A percentile compares a stretch with the other conserved stretches of the same genome.
Conservation (phyloP, 2,797 vertebrate species). For the Gobionotothen gibberifrons region DNA sequence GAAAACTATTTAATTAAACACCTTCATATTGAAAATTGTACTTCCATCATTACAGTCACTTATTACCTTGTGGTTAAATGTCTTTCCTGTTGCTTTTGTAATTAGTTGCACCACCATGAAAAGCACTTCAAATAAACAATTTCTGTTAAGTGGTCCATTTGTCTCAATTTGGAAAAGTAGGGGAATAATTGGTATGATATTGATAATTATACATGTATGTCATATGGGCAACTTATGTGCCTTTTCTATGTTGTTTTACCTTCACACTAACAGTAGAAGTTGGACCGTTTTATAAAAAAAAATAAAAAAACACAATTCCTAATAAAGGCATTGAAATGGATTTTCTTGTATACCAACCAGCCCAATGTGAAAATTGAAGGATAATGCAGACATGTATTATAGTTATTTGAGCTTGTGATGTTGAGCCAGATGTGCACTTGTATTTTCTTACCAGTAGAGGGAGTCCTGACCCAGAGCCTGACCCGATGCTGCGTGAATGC, state of each 20-base stretch:
- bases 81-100: background rate
- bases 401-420: background rate
- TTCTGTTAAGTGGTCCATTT: background rate
- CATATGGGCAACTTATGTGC: too few species aligned
- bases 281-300: background rate
- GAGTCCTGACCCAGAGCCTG: conserved; percentile 98
- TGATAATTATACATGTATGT: background rate
- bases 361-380: background rate
- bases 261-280: too few species aligned
- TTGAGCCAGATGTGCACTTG: conserved; percentile 25
- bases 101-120: background rate
- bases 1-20: background rate
- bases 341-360: background rate
- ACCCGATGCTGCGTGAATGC: conserved; percentile 91
- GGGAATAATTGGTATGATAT: background rate
- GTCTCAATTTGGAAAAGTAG: background rate
- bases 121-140: background rate
- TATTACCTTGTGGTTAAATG: background rate
- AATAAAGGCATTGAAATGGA: background rate
- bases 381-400: background rate
- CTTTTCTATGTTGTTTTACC: too few species aligned
- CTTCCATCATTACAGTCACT: background rate
- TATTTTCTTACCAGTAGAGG: conserved; percentile 92
- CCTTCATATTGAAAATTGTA: background rate
- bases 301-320: background rate